A percentile compares a stretch with the other conserved stretches of the same genome.
phyloP scores from a whole-genome alignment of 2,113 vertebrate genomes.

The Lipophrys pholis region DNA sequence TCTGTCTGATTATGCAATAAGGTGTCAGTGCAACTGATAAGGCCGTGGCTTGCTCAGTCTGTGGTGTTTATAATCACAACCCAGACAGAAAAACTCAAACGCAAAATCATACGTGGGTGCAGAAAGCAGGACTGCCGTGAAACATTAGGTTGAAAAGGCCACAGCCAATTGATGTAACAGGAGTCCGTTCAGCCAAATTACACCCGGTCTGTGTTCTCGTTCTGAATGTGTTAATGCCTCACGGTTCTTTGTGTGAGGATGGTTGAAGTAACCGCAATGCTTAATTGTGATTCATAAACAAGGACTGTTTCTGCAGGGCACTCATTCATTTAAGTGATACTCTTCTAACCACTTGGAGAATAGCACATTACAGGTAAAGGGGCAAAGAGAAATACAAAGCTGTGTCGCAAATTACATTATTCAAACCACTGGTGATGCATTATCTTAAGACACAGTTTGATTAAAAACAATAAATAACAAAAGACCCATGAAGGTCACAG shows the following conservation, averaged over 20 bases:
- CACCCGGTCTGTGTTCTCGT: background rate
- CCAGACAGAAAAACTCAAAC: background rate
- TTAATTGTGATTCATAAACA: slow-evolving; percentile 4
- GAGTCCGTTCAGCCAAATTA: background rate
- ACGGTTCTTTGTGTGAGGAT: background rate
- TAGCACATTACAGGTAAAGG: background rate
- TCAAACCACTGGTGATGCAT: too few relatives aligned
- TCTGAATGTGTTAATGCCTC: background rate
- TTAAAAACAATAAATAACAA: too few relatives aligned
- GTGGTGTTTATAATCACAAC: slow-evolving; percentile 4
- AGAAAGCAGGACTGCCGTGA: background rate
- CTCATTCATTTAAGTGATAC: background rate
- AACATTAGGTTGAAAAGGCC: background rate
- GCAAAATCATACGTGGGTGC: background rate
- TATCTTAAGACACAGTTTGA: too few relatives aligned
- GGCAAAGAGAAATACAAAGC: too few relatives aligned
- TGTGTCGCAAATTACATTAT: too few relatives aligned
- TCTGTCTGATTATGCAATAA: slow-evolving; percentile 26
- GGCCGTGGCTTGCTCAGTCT: background rate
- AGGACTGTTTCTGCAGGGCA: background rate
- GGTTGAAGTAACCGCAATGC: too few relatives aligned
- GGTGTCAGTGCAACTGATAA: slow-evolving; percentile 13
- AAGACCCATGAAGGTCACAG: too few relatives aligned
- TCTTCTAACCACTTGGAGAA: background rate
- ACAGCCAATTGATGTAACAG: background rate